These are phyloP conservation scores for Buteo buteo DNA, from an alignment of 2,113 vertebrate species.

Conservation along the genomic window DNA sequence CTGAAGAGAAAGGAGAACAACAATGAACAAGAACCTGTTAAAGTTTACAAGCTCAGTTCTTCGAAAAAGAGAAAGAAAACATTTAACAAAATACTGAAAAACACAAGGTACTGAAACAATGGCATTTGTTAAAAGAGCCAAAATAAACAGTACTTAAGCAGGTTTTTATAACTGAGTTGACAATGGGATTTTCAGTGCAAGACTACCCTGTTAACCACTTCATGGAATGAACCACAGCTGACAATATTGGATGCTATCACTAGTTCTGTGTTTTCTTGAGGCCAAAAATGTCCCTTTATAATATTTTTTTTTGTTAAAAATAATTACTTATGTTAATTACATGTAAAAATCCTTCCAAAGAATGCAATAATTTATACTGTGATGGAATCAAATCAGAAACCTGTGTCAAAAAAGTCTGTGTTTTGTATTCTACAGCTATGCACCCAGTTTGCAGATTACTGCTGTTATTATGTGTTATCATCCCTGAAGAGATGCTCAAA, in stretches of 20 bases:
- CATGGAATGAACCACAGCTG: not conserved
- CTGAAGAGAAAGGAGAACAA: conserved; percentile 66
- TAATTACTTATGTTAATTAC: not conserved
- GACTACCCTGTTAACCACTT: not conserved
- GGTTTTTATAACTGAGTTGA: not conserved
- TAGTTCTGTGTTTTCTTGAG: not conserved
- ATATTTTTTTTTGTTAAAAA: not conserved
- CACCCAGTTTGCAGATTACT: not conserved
- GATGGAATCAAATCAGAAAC: not conserved
- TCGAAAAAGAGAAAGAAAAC: not conserved
- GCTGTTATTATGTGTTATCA: not conserved
- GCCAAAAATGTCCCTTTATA: not conserved
- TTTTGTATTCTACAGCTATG: not conserved
- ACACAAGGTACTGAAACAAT: not conserved
- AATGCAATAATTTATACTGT: not conserved
- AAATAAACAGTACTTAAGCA: not conserved
- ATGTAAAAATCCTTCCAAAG: not conserved
- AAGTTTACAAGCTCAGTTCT: not conserved
- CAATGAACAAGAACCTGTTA: not conserved
- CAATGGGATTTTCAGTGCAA: not conserved
- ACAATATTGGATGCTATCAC: not conserved
- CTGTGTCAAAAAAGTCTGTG: not conserved
- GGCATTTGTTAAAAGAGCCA: not conserved
- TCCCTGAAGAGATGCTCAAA: not conserved
- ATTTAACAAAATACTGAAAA: not conserved